Conservation (phyloP, 2,888 invertebrate genomes). For the Axea sp. region DNA sequence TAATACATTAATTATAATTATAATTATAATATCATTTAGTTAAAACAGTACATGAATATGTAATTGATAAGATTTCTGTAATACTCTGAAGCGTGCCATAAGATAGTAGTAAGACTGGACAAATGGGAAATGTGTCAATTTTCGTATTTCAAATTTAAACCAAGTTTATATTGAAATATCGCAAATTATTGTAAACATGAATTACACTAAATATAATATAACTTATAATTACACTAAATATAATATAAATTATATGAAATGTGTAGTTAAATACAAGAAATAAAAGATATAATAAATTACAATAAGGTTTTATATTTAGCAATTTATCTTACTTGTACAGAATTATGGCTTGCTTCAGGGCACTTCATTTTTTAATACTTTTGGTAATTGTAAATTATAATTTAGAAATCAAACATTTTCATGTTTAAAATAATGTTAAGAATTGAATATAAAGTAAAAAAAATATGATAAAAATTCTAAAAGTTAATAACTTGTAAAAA, state of each 20-base stretch:
- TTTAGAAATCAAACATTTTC: too few relatives aligned
- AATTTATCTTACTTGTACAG: too few relatives aligned
- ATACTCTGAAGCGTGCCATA: slow-evolving; percentile 54
- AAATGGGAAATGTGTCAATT: background rate
- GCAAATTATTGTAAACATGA: too few relatives aligned
- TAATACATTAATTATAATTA: slow-evolving; percentile 13
- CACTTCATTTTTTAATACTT: slow-evolving; percentile 3
- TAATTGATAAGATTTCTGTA: slow-evolving; percentile 15
- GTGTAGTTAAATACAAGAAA: too few relatives aligned
- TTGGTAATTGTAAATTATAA: too few relatives aligned
- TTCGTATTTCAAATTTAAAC: background rate
- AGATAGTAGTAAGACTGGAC: slow-evolving; percentile 20
- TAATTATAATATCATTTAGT: slow-evolving; percentile 19
- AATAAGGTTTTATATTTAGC: too few relatives aligned
- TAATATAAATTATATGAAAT: too few relatives aligned
- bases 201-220: too few relatives aligned
- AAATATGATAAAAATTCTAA: slow-evolving; percentile 15
- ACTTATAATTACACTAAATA: too few relatives aligned
- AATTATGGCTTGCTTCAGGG: slow-evolving; percentile 39
- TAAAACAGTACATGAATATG: slow-evolving; percentile 21
- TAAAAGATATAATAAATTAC: too few relatives aligned
- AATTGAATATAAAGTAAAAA: slow-evolving; percentile 5
- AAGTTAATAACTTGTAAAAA: background rate
- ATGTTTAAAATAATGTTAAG: too few relatives aligned
- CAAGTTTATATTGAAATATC: too few relatives aligned